phyloP scores from a whole-genome alignment of 1,140 invertebrate genomes.

The Micrasema longulum region DNA sequence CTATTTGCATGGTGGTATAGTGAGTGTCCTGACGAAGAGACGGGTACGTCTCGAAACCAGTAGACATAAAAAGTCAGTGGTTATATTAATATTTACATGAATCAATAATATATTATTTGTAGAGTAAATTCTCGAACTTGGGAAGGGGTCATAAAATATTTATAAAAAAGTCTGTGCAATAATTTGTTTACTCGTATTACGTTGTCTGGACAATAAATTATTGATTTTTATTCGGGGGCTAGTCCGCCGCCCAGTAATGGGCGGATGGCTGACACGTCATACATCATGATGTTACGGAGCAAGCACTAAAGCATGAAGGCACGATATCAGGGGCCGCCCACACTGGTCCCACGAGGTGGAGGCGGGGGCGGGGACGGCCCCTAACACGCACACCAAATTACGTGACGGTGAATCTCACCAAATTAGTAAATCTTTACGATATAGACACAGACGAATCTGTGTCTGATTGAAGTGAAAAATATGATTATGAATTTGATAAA shows the following conservation, averaged over 20 bases:
- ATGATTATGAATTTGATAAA: too few species aligned
- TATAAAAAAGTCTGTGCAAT: too few species aligned
- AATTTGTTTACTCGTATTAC: too few species aligned
- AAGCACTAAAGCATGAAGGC: constrained; percentile 56
- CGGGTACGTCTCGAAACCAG: too few species aligned
- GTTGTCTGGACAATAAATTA: constrained; percentile 27
- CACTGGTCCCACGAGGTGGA: constrained; percentile 25
- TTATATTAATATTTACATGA: too few species aligned
- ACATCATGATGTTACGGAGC: constrained; percentile 54
- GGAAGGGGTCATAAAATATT: too few species aligned
- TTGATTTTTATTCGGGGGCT: constrained; percentile 27
- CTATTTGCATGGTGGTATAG: too few species aligned
- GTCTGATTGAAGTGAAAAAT: not conserved
- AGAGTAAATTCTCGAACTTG: too few species aligned
- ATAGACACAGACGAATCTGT: constrained; percentile 12
- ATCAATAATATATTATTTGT: too few species aligned
- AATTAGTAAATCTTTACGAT: constrained; percentile 2
- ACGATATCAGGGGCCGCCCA: constrained; percentile 48
- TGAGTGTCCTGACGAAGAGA: too few species aligned
- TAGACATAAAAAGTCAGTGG: too few species aligned
- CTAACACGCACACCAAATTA: constrained; percentile 19
- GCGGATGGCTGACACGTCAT: constrained; percentile 47
- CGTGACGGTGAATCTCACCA: constrained; percentile 32
- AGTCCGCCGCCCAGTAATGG: too few species aligned
- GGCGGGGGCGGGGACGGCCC: constrained; percentile 30